Base-by-base conservation (phyloP, 2,113 vertebrate genomes). In the Macroglossus sobrinus region DNA sequence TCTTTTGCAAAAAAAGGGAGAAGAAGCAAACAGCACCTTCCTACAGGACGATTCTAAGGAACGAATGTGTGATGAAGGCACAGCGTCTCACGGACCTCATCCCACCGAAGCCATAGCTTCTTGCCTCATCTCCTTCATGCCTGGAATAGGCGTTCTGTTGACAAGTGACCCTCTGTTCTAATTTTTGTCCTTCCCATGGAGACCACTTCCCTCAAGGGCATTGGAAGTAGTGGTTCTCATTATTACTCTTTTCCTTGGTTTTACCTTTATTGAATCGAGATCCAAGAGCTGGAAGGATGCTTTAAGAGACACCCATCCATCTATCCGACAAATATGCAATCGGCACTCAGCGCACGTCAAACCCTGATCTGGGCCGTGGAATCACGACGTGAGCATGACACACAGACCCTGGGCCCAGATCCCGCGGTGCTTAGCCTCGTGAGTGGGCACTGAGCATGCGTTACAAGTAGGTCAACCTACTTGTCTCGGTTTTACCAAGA, bases 211-310 rank as follows among this genome's bases (percentile, higher is more conserved):
- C 45, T 63, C 16, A 9, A 40, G 38, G 26, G 10, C 57, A 45
- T 59, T 30, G 50, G 50, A n/a, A 57, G 93, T 43, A 28, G 50
- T n/a, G 24, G 0, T 24, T 79, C 47, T 61, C 19, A 7, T 86
- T 55, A 22, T 3, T 61, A 14, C 13, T 74, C 28, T 89, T 76
- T 57, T 63, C 38, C 64, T 90, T 57, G 63, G 19, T 30, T 81
- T 66, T 76, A 53, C 7, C 18, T 90, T 74, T 47, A 55, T n/a
- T 50, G 59, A 80, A 69, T 81, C n/a, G 19, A 84, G 40, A 95
- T 10, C 18, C 59, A 61, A 78, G 79, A 40, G 15, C 38, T 75
- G 45, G 61, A 71, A 94, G 16, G 47, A 66, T 26, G 19, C 11
- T 95, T 82, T 50, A 82, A 81, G 40, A 38, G 33, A 7, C 15